A percentile compares a stretch with the other conserved stretches of the same genome.
These are phyloP conservation scores for Selene dorsalis DNA, from an alignment of 2,797 vertebrate genomes.

Conservation along the genomic window DNA sequence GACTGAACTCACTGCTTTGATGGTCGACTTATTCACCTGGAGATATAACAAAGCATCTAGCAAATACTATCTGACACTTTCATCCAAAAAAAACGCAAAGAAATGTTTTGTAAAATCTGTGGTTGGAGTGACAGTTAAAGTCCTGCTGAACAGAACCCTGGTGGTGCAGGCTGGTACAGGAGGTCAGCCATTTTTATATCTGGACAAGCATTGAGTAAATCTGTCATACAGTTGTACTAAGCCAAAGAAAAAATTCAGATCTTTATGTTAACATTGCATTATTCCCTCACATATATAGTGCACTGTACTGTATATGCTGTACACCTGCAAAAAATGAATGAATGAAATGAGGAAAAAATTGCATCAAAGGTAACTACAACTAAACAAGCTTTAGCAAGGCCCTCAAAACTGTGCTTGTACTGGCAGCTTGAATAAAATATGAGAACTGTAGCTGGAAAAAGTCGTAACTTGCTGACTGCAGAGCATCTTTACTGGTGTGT, in stretches of 20 bases:
- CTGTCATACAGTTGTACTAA: background rate
- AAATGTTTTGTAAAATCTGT: background rate
- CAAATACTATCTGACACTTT: background rate
- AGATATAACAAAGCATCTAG: constrained; percentile 1
- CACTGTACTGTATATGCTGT: no score
- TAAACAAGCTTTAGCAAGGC: constrained; percentile 8
- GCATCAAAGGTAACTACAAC: background rate
- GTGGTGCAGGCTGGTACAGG: background rate
- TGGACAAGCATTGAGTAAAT: constrained; percentile 2
- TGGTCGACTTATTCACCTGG: background rate
- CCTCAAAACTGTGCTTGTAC: background rate
- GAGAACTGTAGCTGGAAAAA: constrained; percentile 26
- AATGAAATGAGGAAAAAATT: background rate
- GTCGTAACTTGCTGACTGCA: constrained; percentile 11
- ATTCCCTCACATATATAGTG: background rate
- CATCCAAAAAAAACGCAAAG: background rate
- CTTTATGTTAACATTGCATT: background rate
- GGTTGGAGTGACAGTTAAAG: background rate
- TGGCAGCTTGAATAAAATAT: constrained; percentile 29
- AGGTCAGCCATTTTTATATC: background rate
- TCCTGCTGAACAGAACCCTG: background rate
- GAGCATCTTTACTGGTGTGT: constrained; percentile 2
- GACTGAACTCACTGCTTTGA: constrained; percentile 30
- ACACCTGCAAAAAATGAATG: no score
- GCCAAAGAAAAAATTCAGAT: background rate